These are phyloP conservation scores for Nixonia krombeini DNA, from an alignment of 1,140 invertebrate genomes.

Conservation along the genomic window DNA sequence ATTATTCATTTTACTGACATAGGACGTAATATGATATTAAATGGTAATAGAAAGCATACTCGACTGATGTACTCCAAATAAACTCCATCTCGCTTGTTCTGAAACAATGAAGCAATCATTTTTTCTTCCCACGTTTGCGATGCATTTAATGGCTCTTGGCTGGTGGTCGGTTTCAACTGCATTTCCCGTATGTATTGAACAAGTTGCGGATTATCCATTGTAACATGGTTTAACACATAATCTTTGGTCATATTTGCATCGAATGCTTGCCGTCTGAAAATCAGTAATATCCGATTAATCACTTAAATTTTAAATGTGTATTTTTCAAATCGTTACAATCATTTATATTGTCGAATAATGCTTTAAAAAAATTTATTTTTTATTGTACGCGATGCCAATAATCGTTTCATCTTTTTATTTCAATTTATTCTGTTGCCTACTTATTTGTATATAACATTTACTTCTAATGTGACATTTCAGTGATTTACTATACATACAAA, in stretches of 20 bases:
- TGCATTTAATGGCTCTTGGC: slow-evolving; percentile 60
- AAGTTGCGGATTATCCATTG: slow-evolving; percentile 80
- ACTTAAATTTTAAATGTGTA: not conserved
- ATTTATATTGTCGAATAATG: too few relatives aligned
- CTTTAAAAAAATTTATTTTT: too few relatives aligned
- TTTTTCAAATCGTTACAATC: not conserved
- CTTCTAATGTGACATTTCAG: too few relatives aligned
- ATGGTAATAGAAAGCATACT: slow-evolving; percentile 44
- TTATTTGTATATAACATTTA: too few relatives aligned
- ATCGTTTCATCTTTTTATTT: too few relatives aligned
- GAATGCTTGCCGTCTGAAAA: slow-evolving; percentile 65
- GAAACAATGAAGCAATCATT: slow-evolving; percentile 63
- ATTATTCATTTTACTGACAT: too few relatives aligned
- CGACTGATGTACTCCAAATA: slow-evolving; percentile 73
- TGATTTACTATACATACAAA: too few relatives aligned
- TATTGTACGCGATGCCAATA: too few relatives aligned
- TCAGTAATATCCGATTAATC: slow-evolving; percentile 1
- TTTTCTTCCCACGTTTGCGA: slow-evolving; percentile 69
- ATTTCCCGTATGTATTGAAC: slow-evolving; percentile 81
- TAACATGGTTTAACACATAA: slow-evolving; percentile 78
- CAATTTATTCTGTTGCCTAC: too few relatives aligned
- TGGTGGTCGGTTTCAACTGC: slow-evolving; percentile 71
- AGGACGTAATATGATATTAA: too few relatives aligned
- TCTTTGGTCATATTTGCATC: slow-evolving; percentile 80
- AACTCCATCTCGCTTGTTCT: slow-evolving; percentile 69